These are phyloP conservation scores for Hemichromis elongatus DNA, from an alignment of 2,113 vertebrate species.

Conservation along the genomic window DNA sequence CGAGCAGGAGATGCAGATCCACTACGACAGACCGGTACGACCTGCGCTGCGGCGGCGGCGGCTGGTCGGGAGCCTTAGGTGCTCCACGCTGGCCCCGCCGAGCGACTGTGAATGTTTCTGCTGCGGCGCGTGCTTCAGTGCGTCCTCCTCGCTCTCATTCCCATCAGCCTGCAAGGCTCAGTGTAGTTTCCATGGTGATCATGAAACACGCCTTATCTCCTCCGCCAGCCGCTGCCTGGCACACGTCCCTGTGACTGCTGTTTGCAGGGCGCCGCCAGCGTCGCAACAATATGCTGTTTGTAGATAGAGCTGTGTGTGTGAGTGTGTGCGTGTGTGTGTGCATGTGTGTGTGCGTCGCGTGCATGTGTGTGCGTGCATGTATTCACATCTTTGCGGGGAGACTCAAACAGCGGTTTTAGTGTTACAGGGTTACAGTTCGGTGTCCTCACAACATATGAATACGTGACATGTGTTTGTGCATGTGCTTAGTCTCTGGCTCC, in stretches of 20 bases:
- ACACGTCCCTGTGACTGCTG: not conserved
- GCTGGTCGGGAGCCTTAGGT: not conserved
- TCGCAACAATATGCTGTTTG: not conserved
- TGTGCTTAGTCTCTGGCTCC: not conserved
- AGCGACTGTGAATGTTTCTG: not conserved
- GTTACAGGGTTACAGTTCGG: too few species aligned
- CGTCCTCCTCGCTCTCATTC: not conserved
- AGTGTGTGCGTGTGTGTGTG: not conserved
- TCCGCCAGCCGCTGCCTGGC: conserved; percentile 9
- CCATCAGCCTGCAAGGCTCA: not conserved
- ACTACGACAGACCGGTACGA: conserved; percentile 89
- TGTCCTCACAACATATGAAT: too few species aligned
- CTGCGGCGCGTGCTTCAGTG: not conserved
- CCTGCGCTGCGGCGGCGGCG: fast-evolving
- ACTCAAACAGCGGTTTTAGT: too few species aligned
- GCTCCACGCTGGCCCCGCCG: not conserved
- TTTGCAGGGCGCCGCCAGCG: not conserved
- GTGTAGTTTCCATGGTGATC: conserved; percentile 29
- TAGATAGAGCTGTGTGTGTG: not conserved
- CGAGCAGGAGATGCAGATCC: conserved; percentile 94
- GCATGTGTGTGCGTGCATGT: too few species aligned
- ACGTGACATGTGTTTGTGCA: too few species aligned
- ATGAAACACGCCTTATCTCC: conserved; percentile 35
- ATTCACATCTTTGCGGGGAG: too few species aligned
- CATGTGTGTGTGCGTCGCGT: not conserved